phyloP scores from a whole-genome alignment of 2,797 vertebrate species.

The Lophius americanus region DNA sequence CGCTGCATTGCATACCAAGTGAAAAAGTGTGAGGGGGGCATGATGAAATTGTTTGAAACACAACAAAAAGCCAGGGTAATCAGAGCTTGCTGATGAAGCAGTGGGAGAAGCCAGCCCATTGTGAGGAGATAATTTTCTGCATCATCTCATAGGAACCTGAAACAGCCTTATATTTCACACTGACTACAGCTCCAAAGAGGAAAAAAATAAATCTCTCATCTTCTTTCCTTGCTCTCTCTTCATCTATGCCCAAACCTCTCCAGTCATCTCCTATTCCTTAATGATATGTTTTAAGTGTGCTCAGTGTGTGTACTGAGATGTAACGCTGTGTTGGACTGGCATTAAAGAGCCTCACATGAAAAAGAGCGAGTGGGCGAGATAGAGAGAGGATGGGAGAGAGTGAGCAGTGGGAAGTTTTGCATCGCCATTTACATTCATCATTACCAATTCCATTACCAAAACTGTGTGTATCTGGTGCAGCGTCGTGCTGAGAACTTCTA shows the following conservation, averaged over 20 bases:
- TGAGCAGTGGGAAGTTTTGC: conserved; percentile 10
- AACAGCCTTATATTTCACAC: conserved; percentile 70
- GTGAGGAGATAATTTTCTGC: conserved; percentile 77
- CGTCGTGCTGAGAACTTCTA: conserved; percentile 12
- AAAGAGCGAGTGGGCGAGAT: conserved; percentile 8
- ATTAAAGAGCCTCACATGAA: conserved; percentile 68
- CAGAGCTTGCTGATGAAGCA: conserved; percentile 82
- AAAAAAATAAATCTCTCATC: conserved; percentile 43
- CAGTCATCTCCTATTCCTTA: conserved; percentile 38
- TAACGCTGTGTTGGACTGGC: conserved; percentile 57
- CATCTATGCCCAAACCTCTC: conserved; percentile 20
- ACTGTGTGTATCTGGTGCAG: conserved; percentile 33
- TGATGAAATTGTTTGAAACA: conserved; percentile 87
- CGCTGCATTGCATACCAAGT: conserved; percentile 81
- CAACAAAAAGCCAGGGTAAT: conserved; percentile 80
- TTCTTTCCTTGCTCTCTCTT: conserved; percentile 40
- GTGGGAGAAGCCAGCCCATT: conserved; percentile 67
- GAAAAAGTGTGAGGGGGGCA: conserved; percentile 62
- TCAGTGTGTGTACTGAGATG: conserved; percentile 37
- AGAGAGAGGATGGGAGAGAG: not conserved
- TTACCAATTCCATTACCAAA: conserved; percentile 31
- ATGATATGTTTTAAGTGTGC: conserved; percentile 50
- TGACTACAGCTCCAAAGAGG: conserved; percentile 61
- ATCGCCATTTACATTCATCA: conserved; percentile 63
- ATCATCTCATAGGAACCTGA: conserved; percentile 79